Percentiles rank a stretch among this genome's conserved stretches.
These are phyloP conservation scores for Cremastinae sp. DNA, from an alignment of 2,888 invertebrate genomes.

Conservation along the genomic window DNA sequence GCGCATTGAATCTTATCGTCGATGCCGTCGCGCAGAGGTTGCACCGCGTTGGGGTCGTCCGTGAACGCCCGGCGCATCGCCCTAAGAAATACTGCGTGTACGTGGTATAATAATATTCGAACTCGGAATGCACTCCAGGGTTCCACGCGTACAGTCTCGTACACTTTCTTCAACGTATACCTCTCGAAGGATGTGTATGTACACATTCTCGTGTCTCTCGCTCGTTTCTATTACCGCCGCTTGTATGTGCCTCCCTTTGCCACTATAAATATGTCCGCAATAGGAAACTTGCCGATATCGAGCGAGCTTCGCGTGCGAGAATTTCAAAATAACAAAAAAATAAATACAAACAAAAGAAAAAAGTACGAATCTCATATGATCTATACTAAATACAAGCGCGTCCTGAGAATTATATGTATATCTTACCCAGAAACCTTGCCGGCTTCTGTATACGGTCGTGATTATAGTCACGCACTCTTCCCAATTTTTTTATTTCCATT, in stretches of 20 bases:
- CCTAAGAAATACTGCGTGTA: constrained; percentile 40
- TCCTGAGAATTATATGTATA: constrained; percentile 28
- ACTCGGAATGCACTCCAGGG: constrained; percentile 52
- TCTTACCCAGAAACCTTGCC: constrained; percentile 9
- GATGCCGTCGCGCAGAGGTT: constrained; percentile 32
- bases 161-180: constrained; percentile 5
- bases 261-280: constrained; percentile 46
- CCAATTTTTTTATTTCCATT: too few relatives aligned
- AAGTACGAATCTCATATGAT: constrained; percentile 6
- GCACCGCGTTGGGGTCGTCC: constrained; percentile 29
- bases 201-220: not conserved
- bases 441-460: constrained; percentile 5
- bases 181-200: too few relatives aligned
- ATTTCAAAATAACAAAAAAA: constrained; percentile 6
- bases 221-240: not conserved
- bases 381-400: not conserved
- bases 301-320: constrained; percentile 31
- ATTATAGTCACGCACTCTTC: constrained; percentile 40
- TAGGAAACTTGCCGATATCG: constrained; percentile 43
- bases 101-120: constrained; percentile 37
- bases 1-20: constrained; percentile 44
- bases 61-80: constrained; percentile 29
- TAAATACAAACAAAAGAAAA: constrained; percentile 1
- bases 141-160: constrained; percentile 30
- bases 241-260: not conserved